Base-by-base conservation (phyloP, 2,113 vertebrate species). In the Cyanoramphus novaezelandiae region DNA sequence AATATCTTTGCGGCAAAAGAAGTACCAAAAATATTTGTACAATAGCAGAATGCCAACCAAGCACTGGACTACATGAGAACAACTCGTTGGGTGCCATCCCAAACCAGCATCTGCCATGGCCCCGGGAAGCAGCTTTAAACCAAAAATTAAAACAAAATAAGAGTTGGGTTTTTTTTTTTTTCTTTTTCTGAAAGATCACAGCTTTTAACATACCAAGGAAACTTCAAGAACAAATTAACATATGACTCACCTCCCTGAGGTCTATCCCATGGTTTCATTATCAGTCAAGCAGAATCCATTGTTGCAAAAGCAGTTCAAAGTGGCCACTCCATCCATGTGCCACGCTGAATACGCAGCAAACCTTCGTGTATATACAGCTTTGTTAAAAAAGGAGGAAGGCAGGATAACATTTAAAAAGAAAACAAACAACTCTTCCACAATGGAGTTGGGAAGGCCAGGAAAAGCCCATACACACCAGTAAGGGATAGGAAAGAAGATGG, bases 221-320 rank as follows among this genome's bases (percentile, higher is more conserved):
- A 91, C 62, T 10, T 97, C 60, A 92, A 96, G 90, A 94, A 85
- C 16, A 78, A 93, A 97, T 95, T 91, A 97, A 90, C 93, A 93
- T 90, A 88, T 90, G 85, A 95, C 88, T 94, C 93, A 94, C 96
- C 94, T 96, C 95, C 93, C 95, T 49, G 88, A 96, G 88, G 80
- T 95, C 91, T 85, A 9, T 77, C 83, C 90, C 83, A 86, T 62
- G 83, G 95, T 87, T 96, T 93, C 83, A 90, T 94, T 97, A 93
- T 91, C 95, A 92, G 55, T 90, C 86, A 95, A 86, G 78, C 83
- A 70, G 86, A 88, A 96, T 84, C 77, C 82, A 92, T 90, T 82
- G 74, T 94, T 87, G 63, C 31, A 89, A 78, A 87, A 93, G 74
- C 55, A 92, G 75, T 92, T 94, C 93, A 92, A 93, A 94, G 70